Evolutionary conservation across 2,888 invertebrate genomes (phyloP).

Genomic region (Parthenolecanium corni): DNA sequence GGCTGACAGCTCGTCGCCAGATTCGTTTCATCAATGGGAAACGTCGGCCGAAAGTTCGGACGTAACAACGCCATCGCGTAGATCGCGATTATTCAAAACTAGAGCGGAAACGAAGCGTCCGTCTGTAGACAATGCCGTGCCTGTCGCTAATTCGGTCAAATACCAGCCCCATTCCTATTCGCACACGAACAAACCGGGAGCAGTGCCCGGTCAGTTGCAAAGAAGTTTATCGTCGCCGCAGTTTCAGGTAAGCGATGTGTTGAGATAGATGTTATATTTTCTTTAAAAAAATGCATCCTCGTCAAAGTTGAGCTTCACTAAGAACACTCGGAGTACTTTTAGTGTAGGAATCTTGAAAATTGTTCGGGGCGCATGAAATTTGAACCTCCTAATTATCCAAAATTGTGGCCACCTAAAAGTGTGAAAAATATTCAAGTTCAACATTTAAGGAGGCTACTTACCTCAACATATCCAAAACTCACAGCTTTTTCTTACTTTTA

Average conservation of each 20-base stretch:
- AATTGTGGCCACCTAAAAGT: no score
- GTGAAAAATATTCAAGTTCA: no score
- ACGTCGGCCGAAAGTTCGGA: conserved; percentile 41
- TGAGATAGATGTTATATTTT: background rate
- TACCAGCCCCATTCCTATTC: conserved; percentile 15
- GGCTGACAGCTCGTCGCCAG: conserved; percentile 48
- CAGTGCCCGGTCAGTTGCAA: conserved; percentile 36
- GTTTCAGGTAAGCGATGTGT: conserved; percentile 39
- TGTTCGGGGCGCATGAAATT: no score
- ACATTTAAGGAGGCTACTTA: no score
- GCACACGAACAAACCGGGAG: conserved; percentile 17
- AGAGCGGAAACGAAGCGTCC: conserved; percentile 52
- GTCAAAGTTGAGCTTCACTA: no score
- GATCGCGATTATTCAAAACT: conserved; percentile 60
- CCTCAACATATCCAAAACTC: no score
- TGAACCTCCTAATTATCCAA: no score
- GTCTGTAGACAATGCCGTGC: conserved; percentile 24
- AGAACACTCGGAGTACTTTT: no score
- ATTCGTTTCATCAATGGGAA: conserved; percentile 44
- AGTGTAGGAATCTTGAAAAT: no score
- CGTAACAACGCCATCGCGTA: conserved; percentile 39
- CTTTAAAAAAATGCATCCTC: conserved; percentile 14
- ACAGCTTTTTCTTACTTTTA: no score
- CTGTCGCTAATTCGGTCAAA: conserved; percentile 18
- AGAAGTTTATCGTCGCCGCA: conserved; percentile 43